Percentiles rank a stretch among this genome's conserved stretches.
Evolutionary conservation across 2,888 invertebrate species (phyloP).

Genomic region (Hirtodrosophila confusa): DNA sequence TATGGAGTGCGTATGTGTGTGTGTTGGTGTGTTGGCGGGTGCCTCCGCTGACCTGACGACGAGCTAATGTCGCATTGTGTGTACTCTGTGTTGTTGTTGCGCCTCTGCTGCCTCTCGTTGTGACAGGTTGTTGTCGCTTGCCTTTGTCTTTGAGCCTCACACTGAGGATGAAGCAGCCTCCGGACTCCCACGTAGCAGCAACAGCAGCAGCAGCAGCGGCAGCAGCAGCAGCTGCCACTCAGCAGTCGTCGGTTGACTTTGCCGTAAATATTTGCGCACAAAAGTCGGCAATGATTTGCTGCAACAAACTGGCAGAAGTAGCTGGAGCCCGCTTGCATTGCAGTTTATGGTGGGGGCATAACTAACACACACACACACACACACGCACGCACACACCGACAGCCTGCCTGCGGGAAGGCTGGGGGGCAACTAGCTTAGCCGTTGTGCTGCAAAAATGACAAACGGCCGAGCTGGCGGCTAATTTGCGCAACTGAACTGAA

Average conservation of each 20-base stretch:
- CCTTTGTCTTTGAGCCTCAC: slow-evolving; percentile 51
- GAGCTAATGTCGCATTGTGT: slow-evolving; percentile 69
- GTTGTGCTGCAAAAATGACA: slow-evolving; percentile 46
- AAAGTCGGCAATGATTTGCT: slow-evolving; percentile 79
- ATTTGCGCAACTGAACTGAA: slow-evolving; percentile 62
- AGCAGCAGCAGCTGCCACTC: slow-evolving; percentile 70
- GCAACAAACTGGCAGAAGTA: slow-evolving; percentile 56
- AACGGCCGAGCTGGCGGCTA: slow-evolving; percentile 61
- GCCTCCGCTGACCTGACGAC: slow-evolving; percentile 51
- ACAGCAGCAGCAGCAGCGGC: slow-evolving; percentile 5
- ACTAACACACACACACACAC: slow-evolving; percentile 12
- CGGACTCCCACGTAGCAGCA: slow-evolving; percentile 23
- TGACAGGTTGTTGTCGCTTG: slow-evolving; percentile 75
- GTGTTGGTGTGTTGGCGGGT: slow-evolving; percentile 2
- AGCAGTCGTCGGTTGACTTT: slow-evolving; percentile 53
- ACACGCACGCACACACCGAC: slow-evolving; percentile 11
- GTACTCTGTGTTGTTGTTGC: slow-evolving; percentile 37
- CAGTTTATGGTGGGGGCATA: slow-evolving; percentile 31
- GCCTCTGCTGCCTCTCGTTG: slow-evolving; percentile 33
- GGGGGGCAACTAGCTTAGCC: slow-evolving; percentile 23
- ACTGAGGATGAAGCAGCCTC: slow-evolving; percentile 13
- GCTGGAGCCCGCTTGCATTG: slow-evolving; percentile 30
- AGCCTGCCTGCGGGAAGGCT: background rate
- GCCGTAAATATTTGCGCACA: slow-evolving; percentile 77
- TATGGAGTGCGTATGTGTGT: slow-evolving; percentile 4